Evolutionary conservation across 2,888 invertebrate genomes (phyloP), one percentile per base, ranked within the genome.

Genomic region (Thymelicus lineola): DNA sequence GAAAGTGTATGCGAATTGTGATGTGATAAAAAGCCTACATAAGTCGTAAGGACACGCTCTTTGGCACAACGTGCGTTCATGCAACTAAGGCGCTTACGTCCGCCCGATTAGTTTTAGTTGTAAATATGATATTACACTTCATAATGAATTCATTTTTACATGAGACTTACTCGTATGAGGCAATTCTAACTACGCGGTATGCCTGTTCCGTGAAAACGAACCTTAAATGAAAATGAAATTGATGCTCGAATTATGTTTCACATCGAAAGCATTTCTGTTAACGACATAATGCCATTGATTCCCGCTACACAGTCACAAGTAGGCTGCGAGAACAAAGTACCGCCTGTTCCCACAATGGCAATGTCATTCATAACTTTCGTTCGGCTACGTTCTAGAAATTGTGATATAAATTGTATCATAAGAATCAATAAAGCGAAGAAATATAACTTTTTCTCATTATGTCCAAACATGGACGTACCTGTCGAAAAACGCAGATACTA

Each of bases 1-100:
- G 50, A 66, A 66, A 66, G 63, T 20, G 53, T 50, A 15, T 53
- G n/a, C n/a, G 55, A n/a, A n/a, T n/a, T n/a, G n/a, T n/a, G n/a
- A 62, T 46, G 36, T 55, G 38, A 46, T 62, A 53, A 61, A 28
- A 60, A 60, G 10, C 53, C 38, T 46, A 14, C 17, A n/a, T n/a
- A n/a, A n/a, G n/a, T n/a, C n/a, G 58, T 63, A 63, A 48, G 61
- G 62, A 62, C 62, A 35, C 14, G 28, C 55, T 35, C 28, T 12
- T 36, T n/a, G 46, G 48, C 1, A 48, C 28, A 48, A 36, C 20
- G 45, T 15, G 48, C 48, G 28, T 45, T 62, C 17, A 48, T 5
- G 36, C 48, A 48, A 48, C 36, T 48, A 36, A n/a, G 48, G 10
- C 48, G 28, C 12, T 48, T 62, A 50, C 14, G 12, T 46, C 15